Evolutionary conservation across 2,888 invertebrate genomes (phyloP), one percentile per base, ranked within the genome.

Genomic region (Athrips mouffetella): DNA sequence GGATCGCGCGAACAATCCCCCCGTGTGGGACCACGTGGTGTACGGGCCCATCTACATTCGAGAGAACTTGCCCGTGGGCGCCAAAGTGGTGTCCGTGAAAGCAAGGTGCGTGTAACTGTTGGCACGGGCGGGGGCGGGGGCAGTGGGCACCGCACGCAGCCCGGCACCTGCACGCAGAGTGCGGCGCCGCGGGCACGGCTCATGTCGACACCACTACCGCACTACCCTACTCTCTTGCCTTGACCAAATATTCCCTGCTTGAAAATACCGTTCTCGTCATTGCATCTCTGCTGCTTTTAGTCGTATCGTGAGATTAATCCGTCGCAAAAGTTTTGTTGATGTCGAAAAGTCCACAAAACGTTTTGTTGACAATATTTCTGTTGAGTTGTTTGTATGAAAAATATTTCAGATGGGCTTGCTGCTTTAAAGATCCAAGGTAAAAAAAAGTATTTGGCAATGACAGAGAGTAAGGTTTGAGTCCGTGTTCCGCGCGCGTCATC

Each of bases 41-140:
- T 98, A 97, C 91, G 97, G 97, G 86, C 97, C 97, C 83, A 96
- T 97, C 93, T 95, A 94, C 94, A 96, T 97, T 91, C 95, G 96
- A 93, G 97, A 98, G 92, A 97, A 97, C 92, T 94, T 96, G 92
- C 95, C 97, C 91, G 96, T 97, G 87, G 98, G 97, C 91, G 96
- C 96, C 91, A 96, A 95, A 93, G 96, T 98, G 92, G 95, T 97
- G 90, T 96, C 97, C 90, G 94, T 97, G 90, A 97, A 97, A 94
- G 98, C 98, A 94, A 97, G 97, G 97, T 97, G 96, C 94, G 96
- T 95, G 79, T 76, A 73, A 79, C 73, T 80, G 80, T 84, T 77
- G 79, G 80, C 85, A 83, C 87, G 90, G 90, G n/a, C n/a, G n/a
- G n/a, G n/a, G n/a, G n/a, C n/a, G n/a, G n/a, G n/a, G n/a, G n/a